Percentiles rank a stretch among this genome's conserved stretches.
Evolutionary conservation across 2,113 vertebrate species (phyloP).

Genomic region (Oophaga pumilio): DNA sequence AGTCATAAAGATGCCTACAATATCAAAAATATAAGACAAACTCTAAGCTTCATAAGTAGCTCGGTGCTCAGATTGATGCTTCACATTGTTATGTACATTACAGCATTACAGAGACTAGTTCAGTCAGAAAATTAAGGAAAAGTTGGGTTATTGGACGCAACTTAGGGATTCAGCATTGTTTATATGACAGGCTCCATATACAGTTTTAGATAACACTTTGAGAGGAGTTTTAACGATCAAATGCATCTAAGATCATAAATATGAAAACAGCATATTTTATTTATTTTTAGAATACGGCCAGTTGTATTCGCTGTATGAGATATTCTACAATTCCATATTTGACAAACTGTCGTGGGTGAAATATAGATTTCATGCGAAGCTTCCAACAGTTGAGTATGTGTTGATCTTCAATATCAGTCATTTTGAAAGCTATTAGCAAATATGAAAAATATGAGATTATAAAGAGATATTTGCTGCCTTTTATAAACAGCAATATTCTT

Average conservation of each 20-base stretch:
- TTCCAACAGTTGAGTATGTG: no score
- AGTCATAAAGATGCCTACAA: not conserved
- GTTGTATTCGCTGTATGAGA: not conserved
- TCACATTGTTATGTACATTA: not conserved
- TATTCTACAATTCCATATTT: not conserved
- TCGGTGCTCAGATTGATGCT: not conserved
- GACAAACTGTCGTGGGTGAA: not conserved
- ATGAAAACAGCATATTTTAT: not conserved
- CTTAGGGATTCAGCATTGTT: not conserved
- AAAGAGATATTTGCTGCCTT: no score
- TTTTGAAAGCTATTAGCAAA: no score
- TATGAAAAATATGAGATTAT: no score
- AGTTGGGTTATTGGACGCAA: not conserved
- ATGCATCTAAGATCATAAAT: not conserved
- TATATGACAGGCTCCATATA: not conserved
- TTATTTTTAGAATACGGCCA: no score
- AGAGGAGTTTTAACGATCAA: not conserved
- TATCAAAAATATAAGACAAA: not conserved
- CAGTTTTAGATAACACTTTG: not conserved
- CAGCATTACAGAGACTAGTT: not conserved
- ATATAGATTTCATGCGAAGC: no score
- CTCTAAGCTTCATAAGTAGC: slow-evolving; percentile 8
- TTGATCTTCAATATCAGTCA: no score
- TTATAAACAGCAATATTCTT: no score
- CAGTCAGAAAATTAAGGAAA: not conserved